Evolutionary conservation across 1,140 invertebrate genomes (phyloP).

Genomic region (Semibalanus balanoides): DNA sequence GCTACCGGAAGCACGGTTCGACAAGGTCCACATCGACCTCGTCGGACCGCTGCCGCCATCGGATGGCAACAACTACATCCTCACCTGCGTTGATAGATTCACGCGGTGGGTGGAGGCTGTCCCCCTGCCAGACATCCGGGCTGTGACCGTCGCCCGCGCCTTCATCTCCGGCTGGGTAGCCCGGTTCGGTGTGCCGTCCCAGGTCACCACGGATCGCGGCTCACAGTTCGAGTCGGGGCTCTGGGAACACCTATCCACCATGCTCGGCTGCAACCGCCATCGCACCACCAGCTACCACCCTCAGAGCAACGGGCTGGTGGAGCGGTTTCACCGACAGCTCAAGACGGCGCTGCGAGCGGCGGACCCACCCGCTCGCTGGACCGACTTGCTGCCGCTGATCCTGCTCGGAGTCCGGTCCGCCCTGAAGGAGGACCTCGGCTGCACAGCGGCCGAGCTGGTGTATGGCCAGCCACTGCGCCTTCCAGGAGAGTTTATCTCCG

Average conservation of each 20-base stretch:
- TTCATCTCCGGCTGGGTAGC: conserved; percentile 27
- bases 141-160: conserved; percentile 26
- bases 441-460: conserved; percentile 18
- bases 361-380: conserved; percentile 15
- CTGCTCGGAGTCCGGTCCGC: conserved; percentile 17
- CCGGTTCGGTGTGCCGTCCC: conserved; percentile 23
- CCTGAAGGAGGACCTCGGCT: conserved; percentile 23
- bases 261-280: conserved; percentile 14
- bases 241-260: conserved; percentile 14
- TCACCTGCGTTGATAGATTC: conserved; percentile 33
- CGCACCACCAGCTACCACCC: conserved; percentile 29
- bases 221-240: conserved; percentile 28
- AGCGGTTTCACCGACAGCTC: conserved; percentile 29
- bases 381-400: conserved; percentile 18
- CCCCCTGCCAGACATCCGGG: conserved; percentile 27
- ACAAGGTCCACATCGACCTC: conserved; percentile 27
- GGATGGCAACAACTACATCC: conserved; percentile 14
- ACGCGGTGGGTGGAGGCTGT: conserved; percentile 31
- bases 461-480: conserved; percentile 19
- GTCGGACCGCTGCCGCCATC: conserved; percentile 26
- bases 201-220: conserved; percentile 26
- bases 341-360: conserved; percentile 21
- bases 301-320: conserved; percentile 27
- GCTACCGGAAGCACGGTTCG: conserved; percentile 21
- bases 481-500: conserved; percentile 17